phyloP scores from a whole-genome alignment of 2,113 vertebrate genomes.

The Apteryx owenii region DNA sequence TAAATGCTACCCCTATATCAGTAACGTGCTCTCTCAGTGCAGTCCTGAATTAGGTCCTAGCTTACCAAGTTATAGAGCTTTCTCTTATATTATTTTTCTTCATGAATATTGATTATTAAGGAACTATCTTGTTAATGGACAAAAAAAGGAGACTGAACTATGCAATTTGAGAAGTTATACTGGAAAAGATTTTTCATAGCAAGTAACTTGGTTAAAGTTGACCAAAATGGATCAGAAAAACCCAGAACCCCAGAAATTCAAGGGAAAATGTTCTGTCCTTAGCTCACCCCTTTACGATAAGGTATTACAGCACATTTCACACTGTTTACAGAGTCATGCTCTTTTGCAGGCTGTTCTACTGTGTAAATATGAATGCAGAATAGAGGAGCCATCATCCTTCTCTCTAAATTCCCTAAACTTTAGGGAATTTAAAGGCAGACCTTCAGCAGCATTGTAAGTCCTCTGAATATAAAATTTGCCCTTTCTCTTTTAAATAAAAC shows the following conservation, averaged over 20 bases:
- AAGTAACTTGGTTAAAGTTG: not conserved
- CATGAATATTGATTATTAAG: not conserved
- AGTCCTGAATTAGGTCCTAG: not conserved
- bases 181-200: not conserved
- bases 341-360: not conserved
- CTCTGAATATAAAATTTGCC: not conserved
- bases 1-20: not conserved
- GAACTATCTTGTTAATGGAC: not conserved
- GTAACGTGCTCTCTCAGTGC: not conserved
- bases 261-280: conserved; percentile 31
- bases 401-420: conserved; percentile 34
- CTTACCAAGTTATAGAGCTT: not conserved
- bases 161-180: not conserved
- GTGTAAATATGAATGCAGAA: conserved; percentile 2
- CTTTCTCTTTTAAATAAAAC: conserved; percentile 18
- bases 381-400: not conserved
- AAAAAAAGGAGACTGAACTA: not conserved
- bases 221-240: not conserved
- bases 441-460: not conserved
- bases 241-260: not conserved
- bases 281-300: conserved; percentile 2
- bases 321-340: conserved; percentile 7
- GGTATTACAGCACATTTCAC: conserved; percentile 25
- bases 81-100: not conserved
- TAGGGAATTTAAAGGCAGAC: conserved; percentile 49